Percentiles rank a stretch among this genome's conserved stretches.
Conservation (phyloP, 1,140 invertebrate species). For the Drosophila repleta region DNA sequence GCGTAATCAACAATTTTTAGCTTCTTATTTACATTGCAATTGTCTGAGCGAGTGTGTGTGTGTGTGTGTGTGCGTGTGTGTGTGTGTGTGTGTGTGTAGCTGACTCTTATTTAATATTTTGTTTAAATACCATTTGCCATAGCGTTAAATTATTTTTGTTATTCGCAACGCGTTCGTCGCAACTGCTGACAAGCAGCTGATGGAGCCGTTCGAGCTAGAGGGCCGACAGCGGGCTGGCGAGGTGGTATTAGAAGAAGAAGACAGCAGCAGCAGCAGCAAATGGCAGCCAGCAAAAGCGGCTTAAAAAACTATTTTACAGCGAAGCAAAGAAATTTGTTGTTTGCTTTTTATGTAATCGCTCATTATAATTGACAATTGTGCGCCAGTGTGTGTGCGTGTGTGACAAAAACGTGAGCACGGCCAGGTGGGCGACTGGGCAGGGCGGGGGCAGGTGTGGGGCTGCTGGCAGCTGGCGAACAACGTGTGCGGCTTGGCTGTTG, state of each 20-base stretch:
- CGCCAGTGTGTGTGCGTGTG: slow-evolving; percentile 58
- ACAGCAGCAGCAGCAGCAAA: neutral
- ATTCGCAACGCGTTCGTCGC: slow-evolving; percentile 65
- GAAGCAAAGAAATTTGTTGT: slow-evolving; percentile 63
- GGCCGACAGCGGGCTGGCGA: neutral
- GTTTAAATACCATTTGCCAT: slow-evolving; percentile 71
- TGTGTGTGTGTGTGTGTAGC: slow-evolving; percentile 15
- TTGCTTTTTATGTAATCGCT: slow-evolving; percentile 73
- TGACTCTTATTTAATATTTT: slow-evolving; percentile 63
- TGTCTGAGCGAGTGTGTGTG: slow-evolving; percentile 9
- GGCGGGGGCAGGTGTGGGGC: neutral
- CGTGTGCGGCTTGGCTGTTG: slow-evolving; percentile 32
- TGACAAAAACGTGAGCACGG: slow-evolving; percentile 61
- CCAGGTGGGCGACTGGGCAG: slow-evolving; percentile 4
- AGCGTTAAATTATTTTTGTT: slow-evolving; percentile 62
- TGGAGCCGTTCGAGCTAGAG: neutral
- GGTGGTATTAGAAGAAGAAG: neutral
- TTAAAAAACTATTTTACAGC: slow-evolving; percentile 62
- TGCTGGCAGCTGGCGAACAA: slow-evolving; percentile 12
- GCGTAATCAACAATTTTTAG: slow-evolving; percentile 71
- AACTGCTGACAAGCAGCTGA: slow-evolving; percentile 51
- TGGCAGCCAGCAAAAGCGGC: slow-evolving; percentile 53
- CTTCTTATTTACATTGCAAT: slow-evolving; percentile 64
- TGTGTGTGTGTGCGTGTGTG: slow-evolving; percentile 12
- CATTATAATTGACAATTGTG: slow-evolving; percentile 78